These are phyloP conservation scores for Nephrocerus scutellatus DNA, from an alignment of 2,888 invertebrate genomes.

Conservation along the genomic window DNA sequence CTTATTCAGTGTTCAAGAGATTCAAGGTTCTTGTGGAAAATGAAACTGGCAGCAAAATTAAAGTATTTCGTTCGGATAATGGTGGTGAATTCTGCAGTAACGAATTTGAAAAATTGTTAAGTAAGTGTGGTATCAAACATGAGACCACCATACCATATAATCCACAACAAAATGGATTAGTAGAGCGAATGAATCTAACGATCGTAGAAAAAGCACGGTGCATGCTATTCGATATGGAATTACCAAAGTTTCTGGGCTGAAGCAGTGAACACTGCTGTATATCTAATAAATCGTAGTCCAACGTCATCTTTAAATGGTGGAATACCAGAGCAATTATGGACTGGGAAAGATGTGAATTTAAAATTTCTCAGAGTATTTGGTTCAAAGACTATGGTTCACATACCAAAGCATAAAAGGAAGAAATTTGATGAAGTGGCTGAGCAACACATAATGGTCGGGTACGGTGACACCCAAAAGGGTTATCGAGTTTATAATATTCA, in stretches of 20 bases:
- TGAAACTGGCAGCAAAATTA: slow-evolving; percentile 2
- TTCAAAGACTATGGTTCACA: slow-evolving; percentile 27
- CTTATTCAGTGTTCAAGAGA: slow-evolving; percentile 1
- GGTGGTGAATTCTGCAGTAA: slow-evolving; percentile 7
- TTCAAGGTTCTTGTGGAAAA: slow-evolving; percentile 11
- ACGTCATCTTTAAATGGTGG: slow-evolving; percentile 9
- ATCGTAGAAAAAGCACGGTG: slow-evolving; percentile 17
- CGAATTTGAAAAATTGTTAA: not conserved
- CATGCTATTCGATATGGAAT: slow-evolving; percentile 12
- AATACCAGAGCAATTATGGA: slow-evolving; percentile 39
- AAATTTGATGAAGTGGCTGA: slow-evolving; percentile 35
- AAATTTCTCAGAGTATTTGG: slow-evolving; percentile 38
- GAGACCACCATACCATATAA: slow-evolving; percentile 7
- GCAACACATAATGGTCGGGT: slow-evolving; percentile 11
- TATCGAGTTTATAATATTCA: slow-evolving; percentile 1
- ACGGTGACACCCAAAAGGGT: not conserved
- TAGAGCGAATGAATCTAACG: slow-evolving; percentile 12
- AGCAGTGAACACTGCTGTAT: slow-evolving; percentile 21
- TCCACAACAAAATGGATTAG: slow-evolving; percentile 12
- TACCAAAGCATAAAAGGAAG: slow-evolving; percentile 31
- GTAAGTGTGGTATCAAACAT: slow-evolving; percentile 4
- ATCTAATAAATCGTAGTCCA: slow-evolving; percentile 6
- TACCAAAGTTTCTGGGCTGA: slow-evolving; percentile 33
- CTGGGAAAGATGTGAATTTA: slow-evolving; percentile 30
- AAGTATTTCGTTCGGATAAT: slow-evolving; percentile 16